Percentiles rank a stretch among this genome's conserved stretches.
Conservation (phyloP, 1,140 invertebrate species). For the Pygmarrhopalites habei region DNA sequence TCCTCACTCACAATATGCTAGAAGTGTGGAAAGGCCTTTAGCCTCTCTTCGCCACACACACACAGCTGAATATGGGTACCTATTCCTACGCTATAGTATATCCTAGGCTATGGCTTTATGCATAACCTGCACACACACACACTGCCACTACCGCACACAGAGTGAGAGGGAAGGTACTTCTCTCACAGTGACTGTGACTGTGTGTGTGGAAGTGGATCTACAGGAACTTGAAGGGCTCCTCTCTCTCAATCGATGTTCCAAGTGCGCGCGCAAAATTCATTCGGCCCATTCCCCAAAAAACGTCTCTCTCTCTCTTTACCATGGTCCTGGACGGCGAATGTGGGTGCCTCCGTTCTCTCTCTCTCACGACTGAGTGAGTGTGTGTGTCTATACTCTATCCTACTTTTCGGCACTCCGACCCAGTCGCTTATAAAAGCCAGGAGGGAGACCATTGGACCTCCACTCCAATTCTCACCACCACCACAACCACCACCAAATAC, state of each 20-base stretch:
- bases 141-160: background rate
- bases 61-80: no score
- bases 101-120: background rate
- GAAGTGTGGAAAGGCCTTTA: no score
- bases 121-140: no score
- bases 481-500: background rate
- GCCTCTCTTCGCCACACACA: no score
- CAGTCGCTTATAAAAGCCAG: constrained; percentile 26
- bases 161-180: background rate
- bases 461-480: constrained; percentile 4
- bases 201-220: constrained; percentile 6
- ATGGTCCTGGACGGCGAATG: background rate
- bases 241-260: constrained; percentile 14
- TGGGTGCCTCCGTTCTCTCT: no score
- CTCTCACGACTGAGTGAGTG: no score
- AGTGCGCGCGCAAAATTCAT: constrained; percentile 26
- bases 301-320: constrained; percentile 1
- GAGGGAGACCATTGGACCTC: constrained; percentile 15
- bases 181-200: background rate
- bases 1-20: no score
- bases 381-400: no score
- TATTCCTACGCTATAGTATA: no score
- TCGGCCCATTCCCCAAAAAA: constrained; percentile 12
- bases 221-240: constrained; percentile 22
- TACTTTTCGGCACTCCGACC: background rate